These are phyloP conservation scores for Bombus pyrosoma DNA, from an alignment of 1,140 invertebrate genomes.

Conservation along the genomic window DNA sequence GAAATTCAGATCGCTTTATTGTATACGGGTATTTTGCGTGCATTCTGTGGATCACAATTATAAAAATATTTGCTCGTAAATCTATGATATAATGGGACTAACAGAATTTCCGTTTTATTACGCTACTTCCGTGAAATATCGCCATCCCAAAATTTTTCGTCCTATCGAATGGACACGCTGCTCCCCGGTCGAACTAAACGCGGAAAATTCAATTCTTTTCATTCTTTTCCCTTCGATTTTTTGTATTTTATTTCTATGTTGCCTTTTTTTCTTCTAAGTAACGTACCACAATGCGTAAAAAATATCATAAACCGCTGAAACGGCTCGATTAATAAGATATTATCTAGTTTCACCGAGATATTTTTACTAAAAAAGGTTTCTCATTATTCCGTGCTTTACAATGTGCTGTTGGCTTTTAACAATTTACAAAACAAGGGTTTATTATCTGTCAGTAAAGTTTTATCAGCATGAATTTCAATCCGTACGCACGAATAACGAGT, in stretches of 20 bases:
- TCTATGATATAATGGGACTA: constrained; percentile 52
- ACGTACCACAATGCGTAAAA: constrained; percentile 9
- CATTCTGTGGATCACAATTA: constrained; percentile 50
- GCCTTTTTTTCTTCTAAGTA: background rate
- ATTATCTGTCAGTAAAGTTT: background rate
- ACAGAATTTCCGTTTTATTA: constrained; percentile 64
- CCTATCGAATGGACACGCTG: background rate
- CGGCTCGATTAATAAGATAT: background rate
- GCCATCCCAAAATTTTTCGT: constrained; percentile 41
- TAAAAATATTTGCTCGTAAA: constrained; percentile 64
- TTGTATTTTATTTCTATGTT: background rate
- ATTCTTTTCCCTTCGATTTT: background rate
- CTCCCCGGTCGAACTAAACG: constrained; percentile 21
- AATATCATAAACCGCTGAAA: constrained; percentile 1
- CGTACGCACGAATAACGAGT: background rate
- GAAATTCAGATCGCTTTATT: constrained; percentile 59
- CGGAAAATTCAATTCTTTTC: constrained; percentile 33
- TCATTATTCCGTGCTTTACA: background rate
- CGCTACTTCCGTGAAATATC: constrained; percentile 50
- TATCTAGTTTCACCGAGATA: background rate
- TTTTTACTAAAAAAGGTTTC: too few species aligned
- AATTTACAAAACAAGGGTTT: background rate
- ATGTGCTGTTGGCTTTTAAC: background rate
- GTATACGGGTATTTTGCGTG: constrained; percentile 13
- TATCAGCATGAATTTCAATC: background rate